A percentile compares a stretch with the other conserved stretches of the same genome.
Evolutionary conservation across 2,113 vertebrate genomes (phyloP).

Genomic region (Perca fluviatilis): DNA sequence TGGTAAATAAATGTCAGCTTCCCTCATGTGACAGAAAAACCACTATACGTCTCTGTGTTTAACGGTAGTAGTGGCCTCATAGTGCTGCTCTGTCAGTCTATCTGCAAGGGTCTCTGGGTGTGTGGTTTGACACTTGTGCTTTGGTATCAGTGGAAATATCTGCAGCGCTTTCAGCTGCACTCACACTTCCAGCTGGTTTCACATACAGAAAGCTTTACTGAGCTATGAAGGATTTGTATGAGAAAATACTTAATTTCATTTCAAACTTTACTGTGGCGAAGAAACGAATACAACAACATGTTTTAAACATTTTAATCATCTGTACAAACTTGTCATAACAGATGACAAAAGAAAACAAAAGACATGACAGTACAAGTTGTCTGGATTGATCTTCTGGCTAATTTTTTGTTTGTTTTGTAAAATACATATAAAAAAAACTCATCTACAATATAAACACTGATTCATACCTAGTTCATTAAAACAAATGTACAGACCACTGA

Average conservation of each 20-base stretch:
- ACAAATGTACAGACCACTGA: conserved; percentile 76
- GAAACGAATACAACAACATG: conserved; percentile 3
- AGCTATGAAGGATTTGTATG: not conserved
- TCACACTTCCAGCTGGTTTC: not conserved
- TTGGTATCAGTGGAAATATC: conserved; percentile 55
- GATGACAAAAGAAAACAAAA: conserved; percentile 49
- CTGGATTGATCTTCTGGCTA: conserved; percentile 41
- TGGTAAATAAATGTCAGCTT: conserved; percentile 47
- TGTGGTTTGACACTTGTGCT: conserved; percentile 38
- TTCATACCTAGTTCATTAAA: conserved; percentile 63
- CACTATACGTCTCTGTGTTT: conserved; percentile 22
- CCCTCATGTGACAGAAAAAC: conserved; percentile 28
- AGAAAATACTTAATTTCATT: not conserved
- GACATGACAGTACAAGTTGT: conserved; percentile 34
- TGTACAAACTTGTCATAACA: conserved; percentile 73
- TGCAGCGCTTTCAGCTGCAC: conserved; percentile 6
- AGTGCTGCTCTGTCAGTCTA: not conserved
- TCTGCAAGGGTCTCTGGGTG: not conserved
- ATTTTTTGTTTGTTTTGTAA: conserved; percentile 56
- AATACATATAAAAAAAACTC: conserved; percentile 67
- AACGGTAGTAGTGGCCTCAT: conserved; percentile 16
- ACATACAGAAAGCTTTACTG: not conserved
- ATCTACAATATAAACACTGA: conserved; percentile 82
- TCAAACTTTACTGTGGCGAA: not conserved
- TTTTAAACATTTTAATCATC: conserved; percentile 75